Evolutionary conservation across 1,140 invertebrate species (phyloP), one percentile per base, ranked within the genome.

Genomic region (Pseudachorutes palmiensis): DNA sequence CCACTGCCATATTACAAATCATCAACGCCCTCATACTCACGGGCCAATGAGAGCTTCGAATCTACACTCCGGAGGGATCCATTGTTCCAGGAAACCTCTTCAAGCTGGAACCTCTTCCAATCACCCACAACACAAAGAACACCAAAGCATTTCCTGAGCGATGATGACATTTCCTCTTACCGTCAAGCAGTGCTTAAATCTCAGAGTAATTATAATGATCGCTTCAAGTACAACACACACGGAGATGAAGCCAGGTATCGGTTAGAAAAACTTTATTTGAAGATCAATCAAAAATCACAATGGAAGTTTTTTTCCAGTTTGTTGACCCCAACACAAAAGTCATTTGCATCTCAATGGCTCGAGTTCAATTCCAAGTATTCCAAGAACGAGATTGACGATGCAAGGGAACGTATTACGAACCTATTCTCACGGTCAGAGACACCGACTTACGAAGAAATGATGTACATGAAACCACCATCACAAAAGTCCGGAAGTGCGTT

Each of bases 351-450:
- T 2, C 45, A 68, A 24, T 68, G 66, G 66, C 3, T 33, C 5
- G 30, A 51, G 22, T 62, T 68, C 19, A 68, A 66, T 2, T 24
- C 33, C 2, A 73, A 73, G n/a, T 73, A 73, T 57, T 48, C 69
- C 0, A 51, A 55, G 55, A 45, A 66, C 24, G 69, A 73, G 19
- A 62, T 73, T 32, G 57, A 68, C 0, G 72, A 70, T 41, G 72
- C 72, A 2, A 73, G 64, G 12, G 61, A 64, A 12, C 30, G 64
- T 28, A 70, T 73, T 49, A 67, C 24, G 14, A n/a, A 48, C 2
- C 45, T 71, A 30, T 45, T 68, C 55, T 62, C 66, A 3, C 28
- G 62, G 1, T 60, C 67, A n/a, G 30, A 41, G 16, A n/a, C 31
- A 2, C 51, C 62, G 1, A 64, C 70, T 0, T 33, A 58, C 16